These are phyloP conservation scores for Podotricha telesiphe DNA, from an alignment of 2,888 invertebrate species.

Conservation along the genomic window DNA sequence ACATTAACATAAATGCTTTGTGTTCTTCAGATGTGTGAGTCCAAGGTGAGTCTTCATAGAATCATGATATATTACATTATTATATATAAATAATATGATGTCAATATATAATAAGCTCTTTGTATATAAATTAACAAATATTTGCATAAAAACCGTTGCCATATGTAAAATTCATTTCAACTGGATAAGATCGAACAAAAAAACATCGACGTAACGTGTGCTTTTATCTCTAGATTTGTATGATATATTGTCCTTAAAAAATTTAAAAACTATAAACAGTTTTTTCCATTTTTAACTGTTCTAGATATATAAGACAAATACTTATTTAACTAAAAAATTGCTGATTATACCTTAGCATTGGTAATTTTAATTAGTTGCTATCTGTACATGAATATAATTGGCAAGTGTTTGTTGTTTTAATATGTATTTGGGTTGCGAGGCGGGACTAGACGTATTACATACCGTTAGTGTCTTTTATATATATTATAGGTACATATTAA, in stretches of 20 bases:
- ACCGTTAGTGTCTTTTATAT: conserved; percentile 25
- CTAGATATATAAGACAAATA: neutral
- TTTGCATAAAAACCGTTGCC: neutral
- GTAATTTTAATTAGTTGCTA: conserved; percentile 34
- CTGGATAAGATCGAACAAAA: neutral
- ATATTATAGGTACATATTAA: neutral
- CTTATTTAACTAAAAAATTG: conserved; percentile 9
- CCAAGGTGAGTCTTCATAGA: conserved; percentile 57
- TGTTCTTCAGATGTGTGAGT: conserved; percentile 71
- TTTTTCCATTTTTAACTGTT: neutral
- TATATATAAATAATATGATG: conserved; percentile 17
- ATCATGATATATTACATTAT: conserved; percentile 8
- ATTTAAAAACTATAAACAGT: too few relatives aligned
- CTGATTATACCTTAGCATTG: conserved; percentile 30
- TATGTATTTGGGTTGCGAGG: conserved; percentile 42
- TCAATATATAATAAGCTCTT: neutral
- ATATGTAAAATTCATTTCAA: neutral
- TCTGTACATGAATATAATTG: conserved; percentile 40
- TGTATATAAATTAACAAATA: neutral
- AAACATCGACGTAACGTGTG: neutral
- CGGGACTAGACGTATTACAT: conserved; percentile 26
- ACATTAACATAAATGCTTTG: conserved; percentile 80
- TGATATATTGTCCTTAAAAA: too few relatives aligned
- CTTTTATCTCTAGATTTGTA: neutral
- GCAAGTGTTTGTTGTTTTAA: conserved; percentile 39